Base-by-base conservation (phyloP, 1,140 invertebrate species). In the Dendrolimus punctatus region DNA sequence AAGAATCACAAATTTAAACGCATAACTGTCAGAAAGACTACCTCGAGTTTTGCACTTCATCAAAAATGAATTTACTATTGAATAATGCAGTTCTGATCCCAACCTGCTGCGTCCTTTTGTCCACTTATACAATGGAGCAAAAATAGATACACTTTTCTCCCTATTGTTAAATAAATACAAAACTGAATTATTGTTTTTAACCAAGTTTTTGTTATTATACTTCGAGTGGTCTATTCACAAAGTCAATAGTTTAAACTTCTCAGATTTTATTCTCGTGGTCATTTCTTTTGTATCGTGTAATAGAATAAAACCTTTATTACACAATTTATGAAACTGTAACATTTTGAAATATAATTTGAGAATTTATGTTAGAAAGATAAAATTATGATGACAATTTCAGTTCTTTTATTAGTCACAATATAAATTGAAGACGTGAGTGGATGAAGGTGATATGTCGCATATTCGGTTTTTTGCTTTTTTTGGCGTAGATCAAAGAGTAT, bases 21-120 rank as follows among this genome's bases (percentile, higher is more conserved):
- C 79, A 76, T 73, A 57, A 71, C 69, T 64, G 68, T 75, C 72
- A 75, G 77, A 69, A 69, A 65, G 64, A 49, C 60, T 55, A 63
- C 71, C 57, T 56, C 69, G 71, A 82, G 78, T 84, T 75, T 80
- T 77, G 75, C 79, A 85, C 79, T 84, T 84, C 82, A 85, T 85
- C 80, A 85, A 85, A 84, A 67, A 77, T 79, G 80, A 73, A 85
- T 85, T 84, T 82, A 79, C 66, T 61, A 57, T 57, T 51, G 58
- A 70, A 80, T 79, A 83, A 81, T 77, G 60, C 59, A 68, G 55
- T 60, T 23, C 23, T 23, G 23, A 23, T 23, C 66, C 61, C 62
- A 76, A 78, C 76, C 75, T 80, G 77, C 61, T 73, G 57, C 8
- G 55, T 51, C 45, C 57, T 69, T 59, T 80, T 75, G 70, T 76